phyloP scores from a whole-genome alignment of 2,113 vertebrate genomes.

The Lates calcarifer region DNA sequence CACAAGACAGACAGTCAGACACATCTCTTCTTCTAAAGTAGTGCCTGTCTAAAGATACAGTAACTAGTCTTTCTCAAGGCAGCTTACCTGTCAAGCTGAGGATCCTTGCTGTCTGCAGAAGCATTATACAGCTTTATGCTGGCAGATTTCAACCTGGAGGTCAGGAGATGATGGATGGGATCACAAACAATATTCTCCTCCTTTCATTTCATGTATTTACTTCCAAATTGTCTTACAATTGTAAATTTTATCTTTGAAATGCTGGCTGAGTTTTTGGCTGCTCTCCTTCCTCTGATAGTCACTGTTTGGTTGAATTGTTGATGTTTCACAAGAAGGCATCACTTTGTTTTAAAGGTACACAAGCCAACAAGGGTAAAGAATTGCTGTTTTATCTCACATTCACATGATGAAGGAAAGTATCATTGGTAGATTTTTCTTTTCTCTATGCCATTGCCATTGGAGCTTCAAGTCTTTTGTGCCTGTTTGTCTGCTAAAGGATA shows the following conservation, averaged over 20 bases:
- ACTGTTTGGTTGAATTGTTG: too few relatives aligned
- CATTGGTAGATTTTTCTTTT: not conserved
- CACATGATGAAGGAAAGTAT: not conserved
- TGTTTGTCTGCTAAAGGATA: constrained; percentile 8
- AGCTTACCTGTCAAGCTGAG: too few relatives aligned
- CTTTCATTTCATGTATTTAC: not conserved
- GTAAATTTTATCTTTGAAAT: too few relatives aligned
- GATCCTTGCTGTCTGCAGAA: not conserved
- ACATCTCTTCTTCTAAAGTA: not conserved
- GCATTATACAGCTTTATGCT: too few relatives aligned
- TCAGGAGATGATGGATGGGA: too few relatives aligned
- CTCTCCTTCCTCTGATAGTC: too few relatives aligned
- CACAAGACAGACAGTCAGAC: too few relatives aligned
- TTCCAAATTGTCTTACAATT: too few relatives aligned
- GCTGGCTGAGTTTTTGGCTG: too few relatives aligned
- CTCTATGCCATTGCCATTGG: not conserved
- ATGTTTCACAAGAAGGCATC: too few relatives aligned
- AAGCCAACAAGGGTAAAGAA: not conserved
- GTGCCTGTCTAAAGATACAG: not conserved
- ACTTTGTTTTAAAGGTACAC: not conserved
- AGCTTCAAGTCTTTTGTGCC: not conserved
- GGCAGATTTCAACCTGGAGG: too few relatives aligned
- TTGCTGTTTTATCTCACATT: not conserved
- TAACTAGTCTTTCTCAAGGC: not conserved
- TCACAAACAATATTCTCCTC: not conserved